A percentile compares a stretch with the other conserved stretches of the same genome.
Conservation (phyloP, 1,140 invertebrate genomes). For the Aplysia californica region DNA sequence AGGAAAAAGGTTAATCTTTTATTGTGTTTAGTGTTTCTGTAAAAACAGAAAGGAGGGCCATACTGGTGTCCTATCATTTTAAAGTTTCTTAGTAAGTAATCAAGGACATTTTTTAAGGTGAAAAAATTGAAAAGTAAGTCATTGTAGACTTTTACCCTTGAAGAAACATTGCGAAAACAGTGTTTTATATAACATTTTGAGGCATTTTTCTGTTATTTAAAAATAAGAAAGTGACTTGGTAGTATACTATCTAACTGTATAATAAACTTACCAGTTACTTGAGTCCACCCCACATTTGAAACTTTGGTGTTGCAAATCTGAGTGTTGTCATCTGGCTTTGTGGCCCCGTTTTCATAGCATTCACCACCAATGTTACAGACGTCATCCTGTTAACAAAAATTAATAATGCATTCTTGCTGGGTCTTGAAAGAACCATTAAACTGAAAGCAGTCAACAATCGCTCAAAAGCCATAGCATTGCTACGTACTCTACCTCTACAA, state of each 20-base stretch:
- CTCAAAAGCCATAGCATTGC: no score
- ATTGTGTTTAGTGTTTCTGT: no score
- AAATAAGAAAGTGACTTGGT: background rate
- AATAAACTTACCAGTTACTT: constrained; percentile 29
- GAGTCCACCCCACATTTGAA: constrained; percentile 24
- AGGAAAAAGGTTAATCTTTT: no score
- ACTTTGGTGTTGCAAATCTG: constrained; percentile 30
- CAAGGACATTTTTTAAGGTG: background rate
- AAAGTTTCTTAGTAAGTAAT: no score
- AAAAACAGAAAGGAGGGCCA: no score
- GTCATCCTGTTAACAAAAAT: constrained; percentile 38
- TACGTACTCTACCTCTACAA: no score
- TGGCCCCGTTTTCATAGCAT: constrained; percentile 42
- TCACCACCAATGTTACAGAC: constrained; percentile 39
- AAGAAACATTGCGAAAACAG: background rate
- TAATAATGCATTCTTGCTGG: no score
- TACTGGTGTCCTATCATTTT: no score
- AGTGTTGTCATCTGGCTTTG: constrained; percentile 27
- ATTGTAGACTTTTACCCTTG: background rate
- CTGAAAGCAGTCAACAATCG: no score
- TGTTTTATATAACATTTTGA: background rate
- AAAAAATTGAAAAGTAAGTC: background rate
- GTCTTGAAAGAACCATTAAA: no score
- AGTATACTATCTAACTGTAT: background rate
- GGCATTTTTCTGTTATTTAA: background rate